A percentile compares a stretch with the other conserved stretches of the same genome.
Evolutionary conservation across 2,888 invertebrate genomes (phyloP).

Genomic region (Gortyna flavago): DNA sequence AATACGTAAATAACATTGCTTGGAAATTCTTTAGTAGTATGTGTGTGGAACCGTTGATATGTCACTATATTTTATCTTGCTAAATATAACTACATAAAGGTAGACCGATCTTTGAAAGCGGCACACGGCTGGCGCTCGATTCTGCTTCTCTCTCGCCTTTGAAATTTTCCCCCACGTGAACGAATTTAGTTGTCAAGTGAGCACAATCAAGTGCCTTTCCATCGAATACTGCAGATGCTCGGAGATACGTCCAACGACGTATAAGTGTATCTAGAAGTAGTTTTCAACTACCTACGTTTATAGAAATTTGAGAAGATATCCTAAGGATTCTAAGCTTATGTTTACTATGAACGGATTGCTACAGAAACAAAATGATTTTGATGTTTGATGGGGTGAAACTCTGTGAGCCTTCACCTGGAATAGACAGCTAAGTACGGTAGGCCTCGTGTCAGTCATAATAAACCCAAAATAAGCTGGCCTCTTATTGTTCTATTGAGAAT

Average conservation of each 20-base stretch:
- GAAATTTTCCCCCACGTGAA: conserved; percentile 69
- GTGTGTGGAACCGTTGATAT: conserved; percentile 23
- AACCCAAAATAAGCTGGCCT: background rate
- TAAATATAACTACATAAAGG: conserved; percentile 57
- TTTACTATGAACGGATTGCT: background rate
- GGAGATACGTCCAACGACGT: conserved; percentile 7
- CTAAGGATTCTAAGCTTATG: background rate
- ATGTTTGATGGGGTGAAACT: background rate
- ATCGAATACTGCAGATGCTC: conserved; percentile 56
- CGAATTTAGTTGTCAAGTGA: conserved; percentile 73
- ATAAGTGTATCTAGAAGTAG: background rate
- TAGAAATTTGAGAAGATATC: background rate
- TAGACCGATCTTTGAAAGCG: conserved; percentile 54
- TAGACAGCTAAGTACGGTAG: background rate
- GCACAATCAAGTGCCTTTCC: conserved; percentile 69
- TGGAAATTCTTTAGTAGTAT: conserved; percentile 18
- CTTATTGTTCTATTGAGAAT: background rate
- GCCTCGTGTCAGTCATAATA: background rate
- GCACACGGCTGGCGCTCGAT: conserved; percentile 55
- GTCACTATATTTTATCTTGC: conserved; percentile 46
- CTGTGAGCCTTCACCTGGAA: background rate
- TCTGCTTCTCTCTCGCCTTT: conserved; percentile 64
- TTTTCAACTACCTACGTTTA: background rate
- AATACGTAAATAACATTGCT: conserved; percentile 35
- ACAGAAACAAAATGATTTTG: background rate